A percentile compares a stretch with the other conserved stretches of the same genome.
Evolutionary conservation across 1,140 invertebrate genomes (phyloP).

Genomic region (Pogonognathellus flavescens): DNA sequence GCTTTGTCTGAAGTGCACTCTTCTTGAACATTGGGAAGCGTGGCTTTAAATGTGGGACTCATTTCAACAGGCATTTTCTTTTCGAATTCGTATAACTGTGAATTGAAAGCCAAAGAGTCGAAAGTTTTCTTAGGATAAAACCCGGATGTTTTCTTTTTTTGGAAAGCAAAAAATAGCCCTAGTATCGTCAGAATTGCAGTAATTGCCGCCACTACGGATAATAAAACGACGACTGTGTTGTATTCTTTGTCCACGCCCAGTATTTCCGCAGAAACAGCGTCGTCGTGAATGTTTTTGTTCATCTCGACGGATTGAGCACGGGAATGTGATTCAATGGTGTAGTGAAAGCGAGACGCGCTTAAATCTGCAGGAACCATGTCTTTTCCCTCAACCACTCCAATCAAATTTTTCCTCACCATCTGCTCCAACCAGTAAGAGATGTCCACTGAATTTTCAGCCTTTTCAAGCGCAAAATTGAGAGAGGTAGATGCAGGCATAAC

Average conservation of each 20-base stretch:
- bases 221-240: constrained; percentile 56
- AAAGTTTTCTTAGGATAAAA: constrained; percentile 64
- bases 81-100: constrained; percentile 59
- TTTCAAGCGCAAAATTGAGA: constrained; percentile 73
- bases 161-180: constrained; percentile 62
- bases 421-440: constrained; percentile 78
- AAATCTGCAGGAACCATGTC: constrained; percentile 59
- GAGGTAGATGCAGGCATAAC: constrained; percentile 74
- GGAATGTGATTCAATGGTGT: constrained; percentile 3
- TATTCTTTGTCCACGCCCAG: constrained; percentile 55
- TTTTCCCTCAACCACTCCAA: constrained; percentile 53
- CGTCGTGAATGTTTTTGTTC: constrained; percentile 58
- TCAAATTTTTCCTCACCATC: constrained; percentile 71
- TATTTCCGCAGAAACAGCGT: constrained; percentile 54
- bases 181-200: constrained; percentile 58
- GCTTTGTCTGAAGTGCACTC: constrained; percentile 18
- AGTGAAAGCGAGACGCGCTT: constrained; percentile 58
- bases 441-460: constrained; percentile 77
- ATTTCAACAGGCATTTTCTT: constrained; percentile 48
- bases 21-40: constrained; percentile 55
- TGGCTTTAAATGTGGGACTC: constrained; percentile 54
- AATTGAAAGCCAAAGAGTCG: constrained; percentile 62
- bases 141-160: constrained; percentile 62
- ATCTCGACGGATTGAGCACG: constrained; percentile 6
- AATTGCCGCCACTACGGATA: constrained; percentile 61